A percentile compares a stretch with the other conserved stretches of the same genome.
Conservation (phyloP, 2,113 vertebrate species). For the Myrmophylax atrothorax region DNA sequence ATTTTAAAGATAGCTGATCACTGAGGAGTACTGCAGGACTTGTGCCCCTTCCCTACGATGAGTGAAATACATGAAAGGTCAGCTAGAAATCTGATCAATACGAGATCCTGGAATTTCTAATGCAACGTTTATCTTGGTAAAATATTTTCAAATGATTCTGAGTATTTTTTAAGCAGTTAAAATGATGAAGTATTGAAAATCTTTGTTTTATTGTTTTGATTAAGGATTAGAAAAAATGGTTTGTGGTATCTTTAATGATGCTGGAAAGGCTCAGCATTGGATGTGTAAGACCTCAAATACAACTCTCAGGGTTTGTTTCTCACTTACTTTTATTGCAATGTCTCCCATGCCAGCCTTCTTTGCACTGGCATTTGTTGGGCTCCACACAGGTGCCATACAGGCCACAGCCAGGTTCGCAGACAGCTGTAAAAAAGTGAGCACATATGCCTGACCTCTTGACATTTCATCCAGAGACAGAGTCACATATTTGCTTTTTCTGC, state of each 20-base stretch:
- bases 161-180: background rate
- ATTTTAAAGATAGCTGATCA: background rate
- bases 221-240: background rate
- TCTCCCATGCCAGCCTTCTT: conserved; percentile 86
- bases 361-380: conserved; percentile 87
- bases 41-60: background rate
- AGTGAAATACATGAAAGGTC: background rate
- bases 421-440: conserved; percentile 72
- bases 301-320: background rate
- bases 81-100: background rate
- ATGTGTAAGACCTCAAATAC: background rate
- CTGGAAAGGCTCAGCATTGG: background rate
- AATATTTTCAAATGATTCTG: background rate
- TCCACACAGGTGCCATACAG: conserved; percentile 81
- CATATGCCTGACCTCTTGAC: background rate
- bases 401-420: conserved; percentile 86
- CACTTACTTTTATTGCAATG: conserved; percentile 90
- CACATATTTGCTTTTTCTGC: background rate
- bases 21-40: background rate
- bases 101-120: background rate
- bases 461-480: background rate
- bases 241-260: background rate
- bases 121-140: background rate
- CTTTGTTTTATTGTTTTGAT: background rate
- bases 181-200: background rate